Base-by-base conservation (phyloP, 2,888 invertebrate genomes). In the Eueremaeus valkanovi region DNA sequence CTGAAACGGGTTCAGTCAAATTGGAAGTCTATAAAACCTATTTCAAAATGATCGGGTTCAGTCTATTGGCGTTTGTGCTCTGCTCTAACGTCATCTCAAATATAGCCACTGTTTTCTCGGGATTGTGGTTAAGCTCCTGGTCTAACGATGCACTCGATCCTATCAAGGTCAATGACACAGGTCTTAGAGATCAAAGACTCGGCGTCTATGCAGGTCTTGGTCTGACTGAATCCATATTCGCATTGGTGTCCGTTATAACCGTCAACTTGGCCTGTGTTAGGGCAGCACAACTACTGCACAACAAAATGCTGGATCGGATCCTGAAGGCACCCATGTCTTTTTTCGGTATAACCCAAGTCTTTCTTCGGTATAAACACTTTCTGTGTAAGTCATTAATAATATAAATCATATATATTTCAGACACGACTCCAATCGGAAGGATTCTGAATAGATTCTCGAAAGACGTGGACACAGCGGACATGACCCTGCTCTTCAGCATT, bases 191-290 rank as follows among this genome's bases (percentile, higher is more conserved):
- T 78, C 76, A 81, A 36, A 80, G 85, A 16, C 82, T 87, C 3
- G 84, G 83, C 3, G 84, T 86, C 36, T 87, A 87, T 79, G 85
- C 84, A 6, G 81, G 78, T 1, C 79, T 85, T 8, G 84, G 85
- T 24, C 75, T 82, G 76, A 81, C 80, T 27, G 83, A 84, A 81
- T 31, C 70, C 13, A 18, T 77, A 1, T 51, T 63, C 42, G 45
- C 5, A 27, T 21, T 76, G 11, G 21, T 68, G 0, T 66, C 76
- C 9, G 51, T 49, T 9, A 18, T 76, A n/a, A 16, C 72, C 1
- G n/a, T 84, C 82, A 79, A 83, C 82, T 72, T 81, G 79, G 61
- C 83, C 81, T 87, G 90, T 82, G 84, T 92, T 81, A 87, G 88
- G 82, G 79, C 78, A 11, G 88, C 88, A 5, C 74, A 73, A 24